A percentile compares a stretch with the other conserved stretches of the same genome.
Conservation (phyloP, 2,113 vertebrate species). For the Labrus mixtus region DNA sequence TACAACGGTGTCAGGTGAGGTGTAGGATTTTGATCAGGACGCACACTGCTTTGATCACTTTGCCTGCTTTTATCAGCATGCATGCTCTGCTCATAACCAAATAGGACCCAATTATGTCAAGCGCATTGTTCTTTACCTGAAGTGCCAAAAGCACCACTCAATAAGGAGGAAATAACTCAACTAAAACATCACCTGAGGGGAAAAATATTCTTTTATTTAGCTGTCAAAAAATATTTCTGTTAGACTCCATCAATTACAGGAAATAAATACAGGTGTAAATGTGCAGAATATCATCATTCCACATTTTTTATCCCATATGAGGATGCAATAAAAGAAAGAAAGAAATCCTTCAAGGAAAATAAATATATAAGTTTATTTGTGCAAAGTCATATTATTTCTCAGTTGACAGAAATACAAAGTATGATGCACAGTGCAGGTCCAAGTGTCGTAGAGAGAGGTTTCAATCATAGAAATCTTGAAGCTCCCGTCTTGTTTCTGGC, state of each 20-base stretch:
- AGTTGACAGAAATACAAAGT: constrained; percentile 6
- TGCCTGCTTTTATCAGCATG: constrained; percentile 71
- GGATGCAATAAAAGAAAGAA: not conserved
- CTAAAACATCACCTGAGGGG: constrained; percentile 53
- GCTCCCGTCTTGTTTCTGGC: constrained; percentile 3
- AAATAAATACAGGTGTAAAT: constrained; percentile 45
- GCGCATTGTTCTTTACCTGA: constrained; percentile 66
- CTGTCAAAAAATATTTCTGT: constrained; percentile 62
- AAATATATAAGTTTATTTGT: not conserved
- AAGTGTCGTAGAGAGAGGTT: not conserved
- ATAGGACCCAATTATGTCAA: constrained; percentile 80
- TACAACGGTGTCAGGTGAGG: constrained; percentile 67
- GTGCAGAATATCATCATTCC: constrained; percentile 14
- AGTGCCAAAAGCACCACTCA: constrained; percentile 45
- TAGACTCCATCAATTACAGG: constrained; percentile 55
- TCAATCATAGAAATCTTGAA: not conserved
- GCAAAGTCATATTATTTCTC: constrained; percentile 7
- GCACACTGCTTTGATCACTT: constrained; percentile 71
- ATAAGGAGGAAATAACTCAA: constrained; percentile 65
- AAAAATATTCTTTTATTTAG: constrained; percentile 66
- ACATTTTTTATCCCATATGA: not conserved
- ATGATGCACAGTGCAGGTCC: not conserved
- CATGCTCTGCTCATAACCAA: constrained; percentile 70
- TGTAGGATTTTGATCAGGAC: constrained; percentile 65
- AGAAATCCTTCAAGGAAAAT: too few species aligned